Conservation (phyloP, 1,140 invertebrate genomes). For the Paralvinella palmiformis region DNA sequence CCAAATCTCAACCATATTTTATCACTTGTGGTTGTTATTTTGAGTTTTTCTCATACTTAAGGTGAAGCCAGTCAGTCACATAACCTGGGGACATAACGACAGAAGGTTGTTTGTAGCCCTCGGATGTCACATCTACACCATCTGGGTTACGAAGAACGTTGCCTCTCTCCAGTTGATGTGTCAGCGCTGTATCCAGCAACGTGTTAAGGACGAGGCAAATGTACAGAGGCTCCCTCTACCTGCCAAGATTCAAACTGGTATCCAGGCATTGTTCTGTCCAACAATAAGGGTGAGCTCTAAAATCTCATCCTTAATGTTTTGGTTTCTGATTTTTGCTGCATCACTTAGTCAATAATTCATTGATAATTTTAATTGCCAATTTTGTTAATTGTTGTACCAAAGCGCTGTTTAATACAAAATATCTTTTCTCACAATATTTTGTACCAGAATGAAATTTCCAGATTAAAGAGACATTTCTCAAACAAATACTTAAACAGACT, state of each 20-base stretch:
- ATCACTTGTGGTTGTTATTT: neutral
- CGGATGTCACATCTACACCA: constrained; percentile 73
- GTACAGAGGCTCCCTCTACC: constrained; percentile 73
- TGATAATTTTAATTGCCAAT: no score
- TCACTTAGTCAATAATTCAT: no score
- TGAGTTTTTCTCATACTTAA: constrained; percentile 40
- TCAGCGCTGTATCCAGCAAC: constrained; percentile 62
- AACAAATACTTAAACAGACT: no score
- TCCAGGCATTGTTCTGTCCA: constrained; percentile 85
- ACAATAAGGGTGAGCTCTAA: constrained; percentile 76
- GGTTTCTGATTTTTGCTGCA: neutral
- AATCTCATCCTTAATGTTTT: neutral
- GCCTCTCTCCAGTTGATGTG: constrained; percentile 83
- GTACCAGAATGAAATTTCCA: no score
- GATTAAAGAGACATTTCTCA: no score
- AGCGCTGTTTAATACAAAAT: no score
- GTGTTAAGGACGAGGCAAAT: constrained; percentile 55
- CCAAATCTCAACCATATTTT: no score
- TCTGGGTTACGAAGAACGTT: constrained; percentile 78
- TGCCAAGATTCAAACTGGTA: constrained; percentile 70
- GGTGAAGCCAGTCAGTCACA: constrained; percentile 73
- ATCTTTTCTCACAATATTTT: no score
- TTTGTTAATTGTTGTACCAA: no score
- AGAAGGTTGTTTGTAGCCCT: constrained; percentile 88
- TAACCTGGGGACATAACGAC: constrained; percentile 98